Evolutionary conservation across 2,113 vertebrate species (phyloP).

Genomic region (Ptilorrhoa leucosticta): DNA sequence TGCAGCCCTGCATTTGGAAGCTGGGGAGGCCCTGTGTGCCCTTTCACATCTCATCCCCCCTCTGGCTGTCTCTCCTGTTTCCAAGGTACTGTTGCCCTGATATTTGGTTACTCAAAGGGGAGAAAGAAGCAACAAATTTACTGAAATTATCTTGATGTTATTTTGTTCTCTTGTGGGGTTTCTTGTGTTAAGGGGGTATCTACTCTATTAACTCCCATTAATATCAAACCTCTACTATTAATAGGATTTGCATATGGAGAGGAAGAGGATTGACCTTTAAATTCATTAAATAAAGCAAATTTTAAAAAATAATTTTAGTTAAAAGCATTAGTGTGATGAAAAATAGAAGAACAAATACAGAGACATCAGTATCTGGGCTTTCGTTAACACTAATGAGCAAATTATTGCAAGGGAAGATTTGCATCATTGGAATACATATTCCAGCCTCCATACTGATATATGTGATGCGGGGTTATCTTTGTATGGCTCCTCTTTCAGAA

Average conservation of each 20-base stretch:
- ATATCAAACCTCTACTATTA: constrained; percentile 59
- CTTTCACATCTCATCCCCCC: background rate
- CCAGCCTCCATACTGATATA: constrained; percentile 34
- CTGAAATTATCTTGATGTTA: background rate
- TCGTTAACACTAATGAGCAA: constrained; percentile 34
- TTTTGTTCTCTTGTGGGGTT: constrained; percentile 4
- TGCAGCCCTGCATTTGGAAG: background rate
- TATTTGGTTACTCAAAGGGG: background rate
- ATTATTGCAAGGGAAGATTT: constrained; percentile 35
- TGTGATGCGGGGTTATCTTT: background rate
- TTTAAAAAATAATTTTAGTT: constrained; percentile 46
- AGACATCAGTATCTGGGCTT: constrained; percentile 1
- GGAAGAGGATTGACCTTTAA: constrained; percentile 61
- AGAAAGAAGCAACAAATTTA: background rate
- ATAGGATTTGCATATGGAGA: constrained; percentile 54
- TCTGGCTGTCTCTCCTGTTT: background rate
- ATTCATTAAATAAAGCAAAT: constrained; percentile 45
- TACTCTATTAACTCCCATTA: constrained; percentile 50
- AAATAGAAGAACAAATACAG: constrained; percentile 47
- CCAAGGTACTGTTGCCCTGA: background rate
- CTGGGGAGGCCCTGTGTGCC: background rate
- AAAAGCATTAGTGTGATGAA: constrained; percentile 1
- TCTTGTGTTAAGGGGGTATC: background rate
- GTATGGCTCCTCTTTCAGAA: constrained; percentile 37
- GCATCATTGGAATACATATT: constrained; percentile 2